Evolutionary conservation across 2,888 invertebrate genomes (phyloP), one percentile per base, ranked within the genome.

Genomic region (Drosophila falleni): DNA sequence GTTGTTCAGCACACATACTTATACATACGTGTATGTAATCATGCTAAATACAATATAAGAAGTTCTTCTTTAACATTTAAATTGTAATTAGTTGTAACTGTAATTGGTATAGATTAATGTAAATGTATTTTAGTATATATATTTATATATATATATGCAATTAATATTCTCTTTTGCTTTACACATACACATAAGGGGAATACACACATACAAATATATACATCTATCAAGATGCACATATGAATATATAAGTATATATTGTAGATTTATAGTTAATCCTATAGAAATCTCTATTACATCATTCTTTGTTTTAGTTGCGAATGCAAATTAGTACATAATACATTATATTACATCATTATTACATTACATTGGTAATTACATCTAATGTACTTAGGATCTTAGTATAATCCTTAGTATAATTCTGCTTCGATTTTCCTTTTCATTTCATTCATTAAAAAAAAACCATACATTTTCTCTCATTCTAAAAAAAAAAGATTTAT

Each of bases 241-340:
- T 31, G 31, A n/a, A 37, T 37, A 31, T 49, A 33, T 6, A 37
- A n/a, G 11, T 35, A 35, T 35, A 35, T 35, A n/a, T 2, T 33
- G 26, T 54, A 60, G 49, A 56, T 29, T 11, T 59, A 42, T 59
- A 46, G 46, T 13, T 58, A 35, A 50, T 39, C 11, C 37, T 19
- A 50, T 60, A 23, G 35, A 53, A 56, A 67, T 63, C 49, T 75
- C 55, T 62, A 56, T 68, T 70, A 78, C 61, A 60, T 77, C 58
- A 16, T 61, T 54, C 33, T 53, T 51, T 54, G 41, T 83, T 77
- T 81, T 84, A 71, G 70, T 89, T 84, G 85, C 89, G 81, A 81
- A 58, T 81, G 87, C 87, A 81, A 87, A 77, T 56, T 42, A 44
- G 31, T 56, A 62, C 62, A 75, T 67, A 47, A 44, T 74, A 54